phyloP scores from a whole-genome alignment of 2,113 vertebrate genomes.

The Erinaceus europaeus region DNA sequence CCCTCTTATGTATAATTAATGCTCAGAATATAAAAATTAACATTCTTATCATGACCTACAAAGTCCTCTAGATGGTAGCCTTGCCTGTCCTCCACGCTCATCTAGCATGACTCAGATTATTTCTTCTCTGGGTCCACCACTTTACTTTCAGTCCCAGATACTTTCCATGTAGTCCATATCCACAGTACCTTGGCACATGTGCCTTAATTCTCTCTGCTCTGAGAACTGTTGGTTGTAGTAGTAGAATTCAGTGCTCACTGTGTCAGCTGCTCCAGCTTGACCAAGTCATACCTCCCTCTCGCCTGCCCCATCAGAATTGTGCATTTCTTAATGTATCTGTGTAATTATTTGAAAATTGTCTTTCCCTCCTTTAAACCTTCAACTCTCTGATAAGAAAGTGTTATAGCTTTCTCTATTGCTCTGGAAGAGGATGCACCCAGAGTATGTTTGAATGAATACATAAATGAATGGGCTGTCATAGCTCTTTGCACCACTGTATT shows the following conservation, averaged over 20 bases:
- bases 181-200: fast-evolving
- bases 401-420: background rate
- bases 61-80: background rate
- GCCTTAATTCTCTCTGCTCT: background rate
- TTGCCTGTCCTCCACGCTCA: background rate
- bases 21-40: background rate
- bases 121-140: background rate
- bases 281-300: background rate
- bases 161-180: background rate
- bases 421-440: background rate
- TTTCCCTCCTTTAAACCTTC: background rate
- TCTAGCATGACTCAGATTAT: fast-evolving
- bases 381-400: background rate
- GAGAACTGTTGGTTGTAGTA: too few relatives aligned
- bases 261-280: background rate
- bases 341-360: background rate
- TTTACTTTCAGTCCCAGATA: background rate
- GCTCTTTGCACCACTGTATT: background rate
- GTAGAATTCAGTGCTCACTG: background rate
- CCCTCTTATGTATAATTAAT: background rate
- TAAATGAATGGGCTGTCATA: background rate
- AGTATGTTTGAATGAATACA: background rate
- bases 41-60: background rate
- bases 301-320: background rate
- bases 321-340: background rate